Base-by-base conservation (phyloP, 2,888 invertebrate genomes). In the Idaea dimidiata region DNA sequence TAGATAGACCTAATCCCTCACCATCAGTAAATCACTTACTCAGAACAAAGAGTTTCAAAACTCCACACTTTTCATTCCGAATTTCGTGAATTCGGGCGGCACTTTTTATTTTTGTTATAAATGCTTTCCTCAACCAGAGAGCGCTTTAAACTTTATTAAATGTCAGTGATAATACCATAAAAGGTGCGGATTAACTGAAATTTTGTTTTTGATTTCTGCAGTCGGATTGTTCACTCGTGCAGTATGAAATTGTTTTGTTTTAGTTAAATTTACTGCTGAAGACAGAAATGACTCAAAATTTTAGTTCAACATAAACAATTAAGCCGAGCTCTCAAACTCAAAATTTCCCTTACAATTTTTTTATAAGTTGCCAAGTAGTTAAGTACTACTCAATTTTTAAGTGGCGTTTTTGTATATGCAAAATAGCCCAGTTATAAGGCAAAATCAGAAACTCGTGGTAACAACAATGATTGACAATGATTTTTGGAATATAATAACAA, bases 1-100 rank as follows among this genome's bases (percentile, higher is more conserved):
- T 66, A 62, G 68, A 68, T 60, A 62, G 60, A 66, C 63, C 66
- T 72, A 71, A 72, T 72, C 68, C 69, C 69, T 69, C 66, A 71
- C 68, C 73, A 69, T 73, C 69, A 72, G 70, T 72, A 73, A 73
- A 73, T 73, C 73, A 73, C 73, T 73, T 73, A 67, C 67, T 64
- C 67, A 68, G 70, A 72, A 70, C 73, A 73, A 72, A 73, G 71
- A 72, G 68, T 66, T 66, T 70, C 68, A 65, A 66, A 70, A 67
- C 66, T 66, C 64, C 68, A 67, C 59, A 72, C 66, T 69, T 72
- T 69, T 63, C 66, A 64, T 63, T 43, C 17, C 18, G 57, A 72
- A 72, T 69, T 69, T 68, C 67, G 57, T 58, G 62, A 61, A 17
- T 56, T 65, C 61, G 59, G 65, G 66, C 66, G 67, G 65, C 66